Evolutionary conservation across 2,888 invertebrate species (phyloP), one percentile per base, ranked within the genome.

Genomic region (Cheiracanthium punctorium): DNA sequence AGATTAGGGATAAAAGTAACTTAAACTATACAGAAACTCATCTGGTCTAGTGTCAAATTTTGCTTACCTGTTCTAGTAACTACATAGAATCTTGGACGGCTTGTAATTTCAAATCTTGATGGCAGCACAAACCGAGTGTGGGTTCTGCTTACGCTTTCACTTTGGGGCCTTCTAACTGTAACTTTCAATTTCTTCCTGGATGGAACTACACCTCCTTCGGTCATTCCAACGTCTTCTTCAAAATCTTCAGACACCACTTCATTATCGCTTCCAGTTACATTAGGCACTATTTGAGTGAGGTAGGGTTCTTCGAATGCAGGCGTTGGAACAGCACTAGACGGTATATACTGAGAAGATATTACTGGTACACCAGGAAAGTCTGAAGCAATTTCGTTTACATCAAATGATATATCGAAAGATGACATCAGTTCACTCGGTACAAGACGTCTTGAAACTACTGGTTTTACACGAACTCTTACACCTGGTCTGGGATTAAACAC

Each of bases 21-120:
- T 37, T 8, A 12, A 37, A 37, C 5, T 37, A 37, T 8, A n/a
- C 5, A 37, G 37, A 37, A 37, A 37, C 5, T 8, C 5, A 37
- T 37, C 37, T 37, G 12, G 37, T 12, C 12, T 37, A 37, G 5
- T 37, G 37, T 8, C 5, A 37, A 8, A 37, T 37, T 37, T 37
- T 37, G 12, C 20, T 41, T 86, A 86, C 88, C 88, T 43, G 88
- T 88, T 32, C 89, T 71, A 0, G 89, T 89, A 5, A 89, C 87
- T 0, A 89, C 89, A 20, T 89, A 89, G 67, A 88, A 87, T 24
- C 89, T 79, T 41, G 88, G 84, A 64, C 80, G 76, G 52, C 77
- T 87, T 4, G 88, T 88, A 20, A 88, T 87, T 41, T 88, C 87
- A 69, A 88, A 87, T 29, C 87, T 70, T 8, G 88, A 87, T 32